phyloP scores from a whole-genome alignment of 2,797 vertebrate genomes.

The Tragelaphus oryx region DNA sequence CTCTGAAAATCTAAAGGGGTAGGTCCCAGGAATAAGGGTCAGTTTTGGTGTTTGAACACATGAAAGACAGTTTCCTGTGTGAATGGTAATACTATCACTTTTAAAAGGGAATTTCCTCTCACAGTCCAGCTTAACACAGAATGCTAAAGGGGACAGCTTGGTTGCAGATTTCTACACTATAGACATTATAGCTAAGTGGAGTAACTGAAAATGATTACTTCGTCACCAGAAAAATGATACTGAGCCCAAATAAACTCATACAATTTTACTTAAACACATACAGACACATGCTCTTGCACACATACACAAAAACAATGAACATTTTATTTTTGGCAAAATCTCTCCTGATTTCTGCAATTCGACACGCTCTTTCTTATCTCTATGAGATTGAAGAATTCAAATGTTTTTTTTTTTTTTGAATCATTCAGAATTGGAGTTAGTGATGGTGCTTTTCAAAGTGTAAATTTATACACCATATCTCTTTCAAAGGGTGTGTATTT shows the following conservation, averaged over 20 bases:
- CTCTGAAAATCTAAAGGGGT: background rate
- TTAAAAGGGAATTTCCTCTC: background rate
- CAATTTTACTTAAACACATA: background rate
- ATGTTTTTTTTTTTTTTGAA: background rate
- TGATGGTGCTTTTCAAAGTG: background rate
- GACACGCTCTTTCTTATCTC: background rate
- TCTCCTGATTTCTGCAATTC: background rate
- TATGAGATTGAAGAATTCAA: conserved; percentile 29
- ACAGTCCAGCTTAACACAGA: background rate
- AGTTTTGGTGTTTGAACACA: background rate
- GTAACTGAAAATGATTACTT: background rate
- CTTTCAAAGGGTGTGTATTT: conserved; percentile 36
- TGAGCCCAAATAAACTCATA: background rate
- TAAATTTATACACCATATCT: background rate
- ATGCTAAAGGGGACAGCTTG: background rate
- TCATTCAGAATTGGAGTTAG: background rate
- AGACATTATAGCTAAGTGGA: background rate
- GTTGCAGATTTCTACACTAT: background rate
- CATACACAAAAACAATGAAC: background rate
- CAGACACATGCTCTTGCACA: background rate
- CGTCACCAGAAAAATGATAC: background rate
- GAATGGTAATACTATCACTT: background rate
- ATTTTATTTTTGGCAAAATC: background rate
- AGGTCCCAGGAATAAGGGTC: background rate
- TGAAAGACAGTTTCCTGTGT: background rate